These are phyloP conservation scores for Mesorhabditis spiculigera DNA, from an alignment of 2,888 invertebrate species.

Conservation along the genomic window DNA sequence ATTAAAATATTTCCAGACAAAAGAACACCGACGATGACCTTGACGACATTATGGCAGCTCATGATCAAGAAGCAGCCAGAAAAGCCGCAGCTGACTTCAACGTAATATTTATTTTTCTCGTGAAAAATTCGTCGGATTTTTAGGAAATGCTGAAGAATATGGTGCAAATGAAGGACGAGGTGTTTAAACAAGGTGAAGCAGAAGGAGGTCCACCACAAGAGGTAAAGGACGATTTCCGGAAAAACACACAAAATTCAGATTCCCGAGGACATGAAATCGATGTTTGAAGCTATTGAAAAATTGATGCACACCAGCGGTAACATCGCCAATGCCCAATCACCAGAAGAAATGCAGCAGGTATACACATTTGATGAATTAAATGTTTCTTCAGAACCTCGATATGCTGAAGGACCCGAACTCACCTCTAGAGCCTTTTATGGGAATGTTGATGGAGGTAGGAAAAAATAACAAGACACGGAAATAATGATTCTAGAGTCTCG, in stretches of 20 bases:
- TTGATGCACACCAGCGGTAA: constrained; percentile 27
- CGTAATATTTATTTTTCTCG: neutral
- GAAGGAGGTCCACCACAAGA: neutral
- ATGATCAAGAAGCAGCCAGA: constrained; percentile 38
- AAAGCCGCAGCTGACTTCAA: constrained; percentile 41
- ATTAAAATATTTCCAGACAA: constrained; percentile 11
- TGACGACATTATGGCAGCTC: constrained; percentile 35
- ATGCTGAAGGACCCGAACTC: constrained; percentile 38
- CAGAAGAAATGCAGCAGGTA: neutral
- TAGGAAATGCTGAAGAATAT: constrained; percentile 36
- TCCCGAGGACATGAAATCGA: constrained; percentile 1
- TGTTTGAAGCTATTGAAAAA: constrained; percentile 28
- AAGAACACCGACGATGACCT: constrained; percentile 37
- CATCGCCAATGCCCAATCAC: neutral
- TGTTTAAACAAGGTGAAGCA: constrained; percentile 12
- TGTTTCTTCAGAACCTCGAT: constrained; percentile 14
- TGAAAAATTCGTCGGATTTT: no score
- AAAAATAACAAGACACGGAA: neutral
- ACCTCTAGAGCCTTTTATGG: constrained; percentile 48
- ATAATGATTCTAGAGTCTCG: constrained; percentile 27
- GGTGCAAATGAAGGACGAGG: constrained; percentile 37
- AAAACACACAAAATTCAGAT: neutral
- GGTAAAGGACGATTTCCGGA: neutral
- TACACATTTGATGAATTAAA: neutral
- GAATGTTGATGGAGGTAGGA: constrained; percentile 42